Evolutionary conservation across 2,797 vertebrate genomes (phyloP).

Genomic region (Cetoscarus ocellatus): DNA sequence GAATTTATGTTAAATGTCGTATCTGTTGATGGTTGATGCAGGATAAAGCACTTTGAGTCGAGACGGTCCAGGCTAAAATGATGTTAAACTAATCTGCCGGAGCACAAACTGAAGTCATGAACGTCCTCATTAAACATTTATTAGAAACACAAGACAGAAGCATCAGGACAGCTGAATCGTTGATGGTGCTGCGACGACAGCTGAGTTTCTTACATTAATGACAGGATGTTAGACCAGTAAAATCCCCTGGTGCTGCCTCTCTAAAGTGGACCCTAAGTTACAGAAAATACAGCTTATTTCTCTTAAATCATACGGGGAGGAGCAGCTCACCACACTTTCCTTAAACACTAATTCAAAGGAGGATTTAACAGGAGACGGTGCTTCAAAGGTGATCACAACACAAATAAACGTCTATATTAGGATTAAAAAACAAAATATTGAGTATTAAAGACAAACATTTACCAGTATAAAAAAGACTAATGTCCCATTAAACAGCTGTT

Average conservation of each 20-base stretch:
- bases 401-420: conserved; percentile 50
- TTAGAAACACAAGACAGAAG: conserved; percentile 59
- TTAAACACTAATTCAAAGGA: conserved; percentile 23
- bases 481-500: conserved; percentile 35
- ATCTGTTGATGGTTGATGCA: no score
- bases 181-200: no score
- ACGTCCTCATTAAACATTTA: conserved; percentile 59
- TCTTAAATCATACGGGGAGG: conserved; percentile 33
- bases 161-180: conserved; percentile 43
- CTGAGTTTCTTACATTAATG: conserved; percentile 15
- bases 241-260: conserved; percentile 14
- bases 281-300: conserved; percentile 48
- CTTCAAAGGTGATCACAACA: conserved; percentile 44
- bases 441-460: conserved; percentile 61
- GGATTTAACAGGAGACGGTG: conserved; percentile 34
- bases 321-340: conserved; percentile 29
- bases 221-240: conserved; percentile 11
- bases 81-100: conserved; percentile 1
- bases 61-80: not conserved
- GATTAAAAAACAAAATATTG: conserved; percentile 43
- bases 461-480: conserved; percentile 67
- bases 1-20: no score
- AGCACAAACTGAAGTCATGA: conserved; percentile 29
- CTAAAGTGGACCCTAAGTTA: conserved; percentile 46
- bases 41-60: no score